Conservation (phyloP, 2,888 invertebrate species). For the Apeira syringaria region DNA sequence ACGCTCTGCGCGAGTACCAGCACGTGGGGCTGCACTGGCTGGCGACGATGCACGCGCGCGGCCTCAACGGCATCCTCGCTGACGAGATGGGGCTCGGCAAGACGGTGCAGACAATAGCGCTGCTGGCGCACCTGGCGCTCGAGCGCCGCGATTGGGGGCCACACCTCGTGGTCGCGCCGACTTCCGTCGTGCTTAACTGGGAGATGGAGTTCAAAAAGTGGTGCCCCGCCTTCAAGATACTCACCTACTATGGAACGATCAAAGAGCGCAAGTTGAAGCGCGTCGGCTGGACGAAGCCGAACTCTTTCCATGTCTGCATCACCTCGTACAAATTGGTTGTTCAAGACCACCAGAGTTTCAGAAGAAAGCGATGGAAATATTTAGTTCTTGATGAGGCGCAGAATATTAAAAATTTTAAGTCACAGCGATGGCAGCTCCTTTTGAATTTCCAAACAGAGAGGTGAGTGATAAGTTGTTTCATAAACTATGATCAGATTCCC, state of each 20-base stretch:
- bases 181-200: conserved; percentile 99
- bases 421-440: conserved; percentile 98
- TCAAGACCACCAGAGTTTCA: conserved; percentile 98
- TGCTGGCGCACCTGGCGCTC: conserved; percentile 96
- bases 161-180: conserved; percentile 99
- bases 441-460: conserved; percentile 97
- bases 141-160: conserved; percentile 98
- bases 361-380: conserved; percentile 99
- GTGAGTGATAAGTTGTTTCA: too few species aligned
- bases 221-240: conserved; percentile 99
- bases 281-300: conserved; percentile 98
- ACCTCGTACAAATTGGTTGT: conserved; percentile 99
- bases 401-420: conserved; percentile 99
- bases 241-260: conserved; percentile 98
- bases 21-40: conserved; percentile 99
- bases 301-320: conserved; percentile 99
- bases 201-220: conserved; percentile 99
- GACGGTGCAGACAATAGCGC: conserved; percentile 98
- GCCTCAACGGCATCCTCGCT: conserved; percentile 97
- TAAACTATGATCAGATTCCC: too few species aligned
- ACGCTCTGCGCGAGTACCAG: conserved; percentile 96
- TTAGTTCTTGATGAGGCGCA: conserved; percentile 99
- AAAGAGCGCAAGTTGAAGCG: conserved; percentile 97
- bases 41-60: conserved; percentile 97
- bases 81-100: conserved; percentile 99